Conservation (phyloP, 2,888 invertebrate genomes). For the Parelbella ahira region DNA sequence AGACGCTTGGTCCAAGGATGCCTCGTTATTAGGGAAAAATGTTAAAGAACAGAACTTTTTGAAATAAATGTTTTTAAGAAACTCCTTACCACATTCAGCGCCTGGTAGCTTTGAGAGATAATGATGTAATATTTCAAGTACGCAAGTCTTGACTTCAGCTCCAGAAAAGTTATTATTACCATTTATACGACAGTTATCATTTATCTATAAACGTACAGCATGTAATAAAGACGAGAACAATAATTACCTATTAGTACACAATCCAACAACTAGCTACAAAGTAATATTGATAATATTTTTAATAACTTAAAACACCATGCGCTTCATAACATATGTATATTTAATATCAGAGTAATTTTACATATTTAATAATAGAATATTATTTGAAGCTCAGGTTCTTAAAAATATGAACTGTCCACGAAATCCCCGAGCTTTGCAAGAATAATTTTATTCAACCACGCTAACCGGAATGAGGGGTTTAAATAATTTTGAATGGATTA, state of each 20-base stretch:
- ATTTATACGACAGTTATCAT: constrained; percentile 23
- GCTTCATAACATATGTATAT: too few relatives aligned
- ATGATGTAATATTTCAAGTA: constrained; percentile 40
- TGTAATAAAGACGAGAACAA: too few relatives aligned
- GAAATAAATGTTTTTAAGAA: constrained; percentile 22
- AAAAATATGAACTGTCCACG: constrained; percentile 4
- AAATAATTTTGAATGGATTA: constrained; percentile 20
- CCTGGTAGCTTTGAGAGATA: constrained; percentile 34
- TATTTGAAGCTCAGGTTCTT: neutral
- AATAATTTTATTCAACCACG: constrained; percentile 16
- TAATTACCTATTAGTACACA: too few relatives aligned
- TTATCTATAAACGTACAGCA: too few relatives aligned
- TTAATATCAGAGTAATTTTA: too few relatives aligned
- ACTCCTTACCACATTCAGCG: constrained; percentile 27
- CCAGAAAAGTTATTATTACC: constrained; percentile 38
- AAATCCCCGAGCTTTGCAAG: constrained; percentile 10
- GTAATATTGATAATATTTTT: too few relatives aligned
- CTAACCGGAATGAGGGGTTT: constrained; percentile 9
- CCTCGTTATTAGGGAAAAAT: neutral
- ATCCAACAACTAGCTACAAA: too few relatives aligned
- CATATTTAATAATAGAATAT: neutral
- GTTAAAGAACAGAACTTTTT: constrained; percentile 7
- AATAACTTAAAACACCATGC: too few relatives aligned
- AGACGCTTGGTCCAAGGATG: neutral
- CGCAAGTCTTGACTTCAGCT: constrained; percentile 40